These are phyloP conservation scores for Melanocharis versteri DNA, from an alignment of 2,113 vertebrate genomes.

Conservation along the genomic window DNA sequence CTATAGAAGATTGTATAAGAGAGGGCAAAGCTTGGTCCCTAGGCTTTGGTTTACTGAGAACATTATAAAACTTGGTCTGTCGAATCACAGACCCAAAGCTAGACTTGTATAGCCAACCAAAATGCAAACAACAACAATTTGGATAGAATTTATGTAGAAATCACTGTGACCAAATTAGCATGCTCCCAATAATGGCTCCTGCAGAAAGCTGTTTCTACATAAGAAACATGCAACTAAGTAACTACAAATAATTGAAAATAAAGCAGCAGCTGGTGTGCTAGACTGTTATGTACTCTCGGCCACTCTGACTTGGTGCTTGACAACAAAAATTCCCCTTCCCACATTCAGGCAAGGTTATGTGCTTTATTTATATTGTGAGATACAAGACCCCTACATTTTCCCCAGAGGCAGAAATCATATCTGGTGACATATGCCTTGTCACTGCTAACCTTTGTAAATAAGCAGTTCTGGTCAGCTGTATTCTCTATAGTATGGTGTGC, in stretches of 20 bases:
- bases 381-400: background rate
- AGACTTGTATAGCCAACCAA: background rate
- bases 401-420: conserved; percentile 11
- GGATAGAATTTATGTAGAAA: background rate
- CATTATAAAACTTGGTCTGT: background rate
- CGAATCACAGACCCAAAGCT: background rate
- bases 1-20: background rate
- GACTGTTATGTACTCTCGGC: background rate
- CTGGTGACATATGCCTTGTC: conserved; percentile 23
- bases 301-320: background rate
- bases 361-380: conserved; percentile 40
- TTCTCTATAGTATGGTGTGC: background rate
- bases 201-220: background rate
- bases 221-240: background rate
- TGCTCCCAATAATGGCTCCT: background rate
- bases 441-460: conserved; percentile 37
- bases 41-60: background rate
- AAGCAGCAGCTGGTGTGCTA: background rate
- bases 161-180: background rate
- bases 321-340: background rate
- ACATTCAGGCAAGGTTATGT: background rate
- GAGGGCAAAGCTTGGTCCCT: background rate
- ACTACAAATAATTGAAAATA: background rate
- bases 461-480: conserved; percentile 31
- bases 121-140: background rate